These are phyloP conservation scores for Dimorphilus gyrociliatus DNA, from an alignment of 2,888 invertebrate species.

Conservation along the genomic window DNA sequence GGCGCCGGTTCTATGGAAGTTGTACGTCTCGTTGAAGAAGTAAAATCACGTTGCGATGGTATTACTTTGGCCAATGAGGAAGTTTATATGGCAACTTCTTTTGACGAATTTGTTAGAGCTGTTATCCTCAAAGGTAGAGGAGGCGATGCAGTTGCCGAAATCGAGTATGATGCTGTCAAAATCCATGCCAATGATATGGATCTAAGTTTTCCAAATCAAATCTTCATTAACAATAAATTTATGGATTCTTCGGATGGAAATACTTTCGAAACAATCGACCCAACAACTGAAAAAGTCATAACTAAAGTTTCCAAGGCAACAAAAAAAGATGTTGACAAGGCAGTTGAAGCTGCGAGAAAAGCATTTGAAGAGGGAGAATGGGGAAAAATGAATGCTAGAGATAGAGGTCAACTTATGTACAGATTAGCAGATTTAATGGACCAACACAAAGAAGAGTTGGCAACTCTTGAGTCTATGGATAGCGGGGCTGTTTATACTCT, in stretches of 20 bases:
- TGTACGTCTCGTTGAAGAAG: slow-evolving; percentile 75
- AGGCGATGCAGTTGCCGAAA: slow-evolving; percentile 41
- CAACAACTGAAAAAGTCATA: slow-evolving; percentile 54
- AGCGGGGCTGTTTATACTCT: slow-evolving; percentile 92
- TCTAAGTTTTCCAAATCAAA: slow-evolving; percentile 67
- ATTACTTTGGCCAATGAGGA: slow-evolving; percentile 68
- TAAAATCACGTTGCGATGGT: slow-evolving; percentile 58
- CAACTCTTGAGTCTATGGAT: slow-evolving; percentile 79
- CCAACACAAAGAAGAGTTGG: slow-evolving; percentile 77
- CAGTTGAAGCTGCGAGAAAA: slow-evolving; percentile 64
- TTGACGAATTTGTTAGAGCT: slow-evolving; percentile 56
- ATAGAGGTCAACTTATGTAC: slow-evolving; percentile 64
- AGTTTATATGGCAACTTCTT: slow-evolving; percentile 77
- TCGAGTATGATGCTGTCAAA: slow-evolving; percentile 54
- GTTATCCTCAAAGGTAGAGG: slow-evolving; percentile 53
- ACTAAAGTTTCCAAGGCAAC: slow-evolving; percentile 51
- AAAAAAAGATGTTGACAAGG: slow-evolving; percentile 62
- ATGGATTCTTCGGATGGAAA: slow-evolving; percentile 52
- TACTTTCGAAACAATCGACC: slow-evolving; percentile 53
- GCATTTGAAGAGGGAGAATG: slow-evolving; percentile 78
- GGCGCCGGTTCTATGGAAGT: slow-evolving; percentile 98
- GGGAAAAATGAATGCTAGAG: slow-evolving; percentile 82
- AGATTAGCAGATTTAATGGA: slow-evolving; percentile 89
- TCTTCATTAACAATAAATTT: slow-evolving; percentile 81
- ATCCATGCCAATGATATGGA: slow-evolving; percentile 65